Evolutionary conservation across 2,888 invertebrate species (phyloP).

Genomic region (Mechanitis mazaeus): DNA sequence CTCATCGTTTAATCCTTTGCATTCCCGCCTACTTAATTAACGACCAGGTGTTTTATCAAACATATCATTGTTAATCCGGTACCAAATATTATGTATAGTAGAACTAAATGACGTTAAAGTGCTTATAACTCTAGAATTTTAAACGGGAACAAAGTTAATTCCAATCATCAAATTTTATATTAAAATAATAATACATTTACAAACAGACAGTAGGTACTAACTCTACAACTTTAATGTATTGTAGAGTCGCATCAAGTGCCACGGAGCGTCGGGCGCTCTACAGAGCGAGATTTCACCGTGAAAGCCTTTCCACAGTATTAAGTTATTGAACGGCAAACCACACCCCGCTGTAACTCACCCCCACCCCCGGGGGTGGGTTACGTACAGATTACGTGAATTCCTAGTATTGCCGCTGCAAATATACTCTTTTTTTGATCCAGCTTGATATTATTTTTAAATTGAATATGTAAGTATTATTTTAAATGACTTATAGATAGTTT

Average conservation of each 20-base stretch:
- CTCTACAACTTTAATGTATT: not conserved
- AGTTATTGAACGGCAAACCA: conserved; percentile 78
- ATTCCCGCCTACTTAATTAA: conserved; percentile 20
- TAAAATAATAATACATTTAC: not conserved
- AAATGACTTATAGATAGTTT: no score
- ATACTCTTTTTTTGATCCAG: conserved; percentile 7
- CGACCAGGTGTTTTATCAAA: conserved; percentile 13
- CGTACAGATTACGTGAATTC: conserved; percentile 50
- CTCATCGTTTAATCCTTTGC: conserved; percentile 26
- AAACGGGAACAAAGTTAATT: no score
- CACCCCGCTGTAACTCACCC: conserved; percentile 71
- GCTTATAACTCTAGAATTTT: no score
- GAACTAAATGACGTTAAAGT: no score
- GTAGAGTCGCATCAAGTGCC: conserved; percentile 39
- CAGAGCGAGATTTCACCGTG: conserved; percentile 73
- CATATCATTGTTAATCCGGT: conserved; percentile 10
- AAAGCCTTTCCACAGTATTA: conserved; percentile 76
- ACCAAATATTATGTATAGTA: not conserved
- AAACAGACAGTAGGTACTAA: not conserved
- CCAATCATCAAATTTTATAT: not conserved
- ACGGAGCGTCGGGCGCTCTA: conserved; percentile 41
- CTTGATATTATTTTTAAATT: conserved; percentile 6
- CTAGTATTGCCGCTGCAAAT: conserved; percentile 23
- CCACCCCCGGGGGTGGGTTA: conserved; percentile 36
- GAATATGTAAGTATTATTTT: not conserved